Evolutionary conservation across 2,113 vertebrate genomes (phyloP), one percentile per base, ranked within the genome.

Genomic region (Grus americana): DNA sequence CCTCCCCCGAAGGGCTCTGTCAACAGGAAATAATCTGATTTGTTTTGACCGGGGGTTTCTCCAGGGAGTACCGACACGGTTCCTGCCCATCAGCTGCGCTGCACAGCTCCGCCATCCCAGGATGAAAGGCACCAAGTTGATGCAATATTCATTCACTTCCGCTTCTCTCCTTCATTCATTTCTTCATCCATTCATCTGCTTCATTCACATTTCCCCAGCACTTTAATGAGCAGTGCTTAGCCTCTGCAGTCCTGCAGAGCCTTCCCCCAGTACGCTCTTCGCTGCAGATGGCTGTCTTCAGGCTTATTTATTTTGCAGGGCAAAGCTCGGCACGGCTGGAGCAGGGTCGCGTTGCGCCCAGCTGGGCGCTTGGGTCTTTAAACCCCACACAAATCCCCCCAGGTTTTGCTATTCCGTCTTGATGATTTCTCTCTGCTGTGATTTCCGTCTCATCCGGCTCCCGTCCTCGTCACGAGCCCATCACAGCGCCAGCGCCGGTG

Each of bases 121-220:
- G 85, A 92, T 94, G 95, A 96, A 96, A 96, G 92, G 85, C 88
- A 93, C 34, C 67, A 54, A 94, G 88, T 54, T 89, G 54, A 85
- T 97, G 95, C 82, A 95, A 93, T 96, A 96, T 97, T 97, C 96
- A 97, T 97, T 97, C 95, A 97, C 91, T 94, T 94, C 93, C 94
- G 93, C 84, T 95, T 94, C 73, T 57, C 79, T 96, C 93, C 72
- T 96, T 93, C 97, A 97, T 97, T 97, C 97, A 97, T 95, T 97
- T 90, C 93, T 95, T 36, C 86, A 61, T 90, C 93, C 95, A 97
- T 97, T 97, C 96, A 97, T 91, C 96, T 91, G 80, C 71, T 96
- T 90, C 96, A 97, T 97, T 97, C 96, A 97, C 93, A 80, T 97
- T 97, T 97, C 86, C 40, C 61, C 2, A 0, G 94, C 79, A 26